These are phyloP conservation scores for Embidobia sp. DNA, from an alignment of 2,888 invertebrate species.

Conservation along the genomic window DNA sequence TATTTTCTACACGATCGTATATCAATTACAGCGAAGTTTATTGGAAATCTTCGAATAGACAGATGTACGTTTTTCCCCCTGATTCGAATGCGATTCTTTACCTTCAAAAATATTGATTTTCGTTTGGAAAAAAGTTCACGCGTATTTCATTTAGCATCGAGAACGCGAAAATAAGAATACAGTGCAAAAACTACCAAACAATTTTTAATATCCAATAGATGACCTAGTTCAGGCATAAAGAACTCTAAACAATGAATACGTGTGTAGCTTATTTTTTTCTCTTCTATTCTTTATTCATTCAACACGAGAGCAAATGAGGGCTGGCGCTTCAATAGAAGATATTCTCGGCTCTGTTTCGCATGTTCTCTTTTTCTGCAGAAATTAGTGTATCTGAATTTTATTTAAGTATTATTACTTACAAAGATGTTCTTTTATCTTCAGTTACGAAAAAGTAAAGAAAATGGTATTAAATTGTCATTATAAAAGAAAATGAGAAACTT, in stretches of 20 bases:
- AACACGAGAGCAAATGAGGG: slow-evolving; percentile 4
- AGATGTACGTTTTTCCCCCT: no score
- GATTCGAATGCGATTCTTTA: no score
- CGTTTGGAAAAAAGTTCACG: no score
- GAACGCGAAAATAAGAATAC: slow-evolving; percentile 9
- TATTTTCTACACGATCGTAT: no score
- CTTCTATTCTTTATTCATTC: slow-evolving; percentile 16
- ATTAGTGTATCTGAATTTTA: background rate
- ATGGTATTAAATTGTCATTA: no score
- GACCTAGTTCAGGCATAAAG: slow-evolving; percentile 37
- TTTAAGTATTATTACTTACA: background rate
- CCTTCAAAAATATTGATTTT: no score
- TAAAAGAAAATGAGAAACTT: no score
- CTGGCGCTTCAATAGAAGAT: slow-evolving; percentile 7
- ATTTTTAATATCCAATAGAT: slow-evolving; percentile 46
- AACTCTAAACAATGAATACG: slow-evolving; percentile 11
- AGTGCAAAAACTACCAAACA: slow-evolving; percentile 20
- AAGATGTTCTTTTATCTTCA: no score
- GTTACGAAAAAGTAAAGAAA: no score
- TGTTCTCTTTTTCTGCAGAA: background rate
- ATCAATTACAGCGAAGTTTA: no score
- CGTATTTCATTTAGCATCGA: no score
- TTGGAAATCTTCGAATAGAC: no score
- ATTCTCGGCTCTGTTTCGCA: background rate
- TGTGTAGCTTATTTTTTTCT: slow-evolving; percentile 15